Conservation (phyloP, 2,113 vertebrate species). For the Microtus ochrogaster region DNA sequence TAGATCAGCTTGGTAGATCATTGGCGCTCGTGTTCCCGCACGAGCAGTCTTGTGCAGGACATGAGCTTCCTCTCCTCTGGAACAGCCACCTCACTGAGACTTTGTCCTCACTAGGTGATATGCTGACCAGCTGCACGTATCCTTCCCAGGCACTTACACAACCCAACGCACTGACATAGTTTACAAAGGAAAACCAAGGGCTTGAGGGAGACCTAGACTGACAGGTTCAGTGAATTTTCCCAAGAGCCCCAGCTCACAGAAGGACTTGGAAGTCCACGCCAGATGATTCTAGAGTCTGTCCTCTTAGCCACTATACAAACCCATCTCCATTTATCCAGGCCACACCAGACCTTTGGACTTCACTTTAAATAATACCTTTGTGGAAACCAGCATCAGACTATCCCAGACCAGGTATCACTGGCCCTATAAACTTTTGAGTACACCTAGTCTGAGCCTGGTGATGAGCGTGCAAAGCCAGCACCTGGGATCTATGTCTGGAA, state of each 20-base stretch:
- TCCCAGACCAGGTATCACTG: neutral
- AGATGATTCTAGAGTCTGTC: neutral
- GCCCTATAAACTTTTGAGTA: neutral
- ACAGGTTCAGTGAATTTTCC: neutral
- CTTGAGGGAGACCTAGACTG: neutral
- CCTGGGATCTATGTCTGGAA: neutral
- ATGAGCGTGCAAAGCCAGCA: neutral
- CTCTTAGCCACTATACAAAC: neutral
- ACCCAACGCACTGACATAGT: neutral
- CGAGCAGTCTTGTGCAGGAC: neutral
- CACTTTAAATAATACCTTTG: neutral
- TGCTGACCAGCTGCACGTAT: neutral
- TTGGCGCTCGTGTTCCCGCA: neutral
- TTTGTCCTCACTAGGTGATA: neutral
- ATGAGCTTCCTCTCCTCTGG: neutral
- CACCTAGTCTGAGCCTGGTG: neutral
- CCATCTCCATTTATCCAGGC: neutral
- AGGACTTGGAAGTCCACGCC: neutral
- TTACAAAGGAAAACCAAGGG: slow-evolving; percentile 4
- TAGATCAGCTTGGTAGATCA: neutral
- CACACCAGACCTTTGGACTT: neutral
- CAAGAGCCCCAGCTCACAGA: neutral
- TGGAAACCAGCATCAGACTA: neutral
- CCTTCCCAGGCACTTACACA: neutral
- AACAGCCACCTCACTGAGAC: neutral